Percentiles rank a stretch among this genome's conserved stretches.
Conservation (phyloP, 2,113 vertebrate genomes). For the Sclerurus mexicanus region DNA sequence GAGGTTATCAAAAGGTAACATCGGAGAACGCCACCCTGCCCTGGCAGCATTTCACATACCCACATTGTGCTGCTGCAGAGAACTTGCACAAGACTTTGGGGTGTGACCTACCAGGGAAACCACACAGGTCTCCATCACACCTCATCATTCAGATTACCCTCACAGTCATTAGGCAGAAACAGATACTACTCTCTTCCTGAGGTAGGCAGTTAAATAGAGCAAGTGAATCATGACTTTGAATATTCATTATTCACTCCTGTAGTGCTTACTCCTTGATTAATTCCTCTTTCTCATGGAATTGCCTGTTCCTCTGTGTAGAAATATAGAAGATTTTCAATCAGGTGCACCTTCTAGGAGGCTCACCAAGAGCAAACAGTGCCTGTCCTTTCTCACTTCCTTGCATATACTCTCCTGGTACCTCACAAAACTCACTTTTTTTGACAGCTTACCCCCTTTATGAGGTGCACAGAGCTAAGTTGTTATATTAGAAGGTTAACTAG, state of each 20-base stretch:
- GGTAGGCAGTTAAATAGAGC: not conserved
- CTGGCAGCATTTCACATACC: not conserved
- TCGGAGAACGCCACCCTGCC: not conserved
- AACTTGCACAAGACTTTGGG: not conserved
- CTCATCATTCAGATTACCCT: not conserved
- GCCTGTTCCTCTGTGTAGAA: not conserved
- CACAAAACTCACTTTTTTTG: not conserved
- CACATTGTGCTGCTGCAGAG: not conserved
- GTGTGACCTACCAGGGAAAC: not conserved
- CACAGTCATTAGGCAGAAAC: not conserved
- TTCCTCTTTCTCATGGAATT: not conserved
- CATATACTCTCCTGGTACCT: not conserved
- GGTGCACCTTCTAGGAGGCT: not conserved
- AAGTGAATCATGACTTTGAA: not conserved
- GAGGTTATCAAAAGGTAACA: not conserved
- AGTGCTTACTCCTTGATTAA: not conserved
- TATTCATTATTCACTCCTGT: not conserved
- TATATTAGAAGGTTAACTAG: not conserved
- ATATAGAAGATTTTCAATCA: not conserved
- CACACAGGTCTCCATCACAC: fast-evolving
- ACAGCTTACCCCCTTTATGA: not conserved
- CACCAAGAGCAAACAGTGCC: not conserved
- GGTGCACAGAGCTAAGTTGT: not conserved
- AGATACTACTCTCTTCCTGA: not conserved
- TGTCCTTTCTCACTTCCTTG: not conserved